A percentile compares a stretch with the other conserved stretches of the same genome.
These are phyloP conservation scores for Sminthurinus aureus DNA, from an alignment of 2,888 invertebrate species.

Conservation along the genomic window DNA sequence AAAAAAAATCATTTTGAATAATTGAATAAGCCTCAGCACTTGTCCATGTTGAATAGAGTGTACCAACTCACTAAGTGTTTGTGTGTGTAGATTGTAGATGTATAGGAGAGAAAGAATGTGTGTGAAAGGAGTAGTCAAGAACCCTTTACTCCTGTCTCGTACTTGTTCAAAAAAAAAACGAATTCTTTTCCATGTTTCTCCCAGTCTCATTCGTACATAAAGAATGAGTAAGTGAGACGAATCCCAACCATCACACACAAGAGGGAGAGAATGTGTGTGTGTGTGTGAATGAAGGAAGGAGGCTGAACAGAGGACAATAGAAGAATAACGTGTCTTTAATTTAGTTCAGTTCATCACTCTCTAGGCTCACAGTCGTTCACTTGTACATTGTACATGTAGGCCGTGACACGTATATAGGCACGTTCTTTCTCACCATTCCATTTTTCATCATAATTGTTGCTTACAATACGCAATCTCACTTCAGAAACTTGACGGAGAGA, in stretches of 20 bases:
- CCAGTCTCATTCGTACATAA: background rate
- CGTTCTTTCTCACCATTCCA: background rate
- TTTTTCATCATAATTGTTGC: constrained; percentile 17
- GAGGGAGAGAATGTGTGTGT: background rate
- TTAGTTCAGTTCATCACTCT: constrained; percentile 27
- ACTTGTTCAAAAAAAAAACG: background rate
- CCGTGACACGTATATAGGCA: constrained; percentile 7
- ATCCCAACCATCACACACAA: constrained; percentile 3
- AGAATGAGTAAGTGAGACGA: background rate
- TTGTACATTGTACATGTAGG: background rate
- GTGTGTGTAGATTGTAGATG: background rate
- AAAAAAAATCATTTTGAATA: constrained; percentile 35
- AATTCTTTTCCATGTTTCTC: constrained; percentile 22
- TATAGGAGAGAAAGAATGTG: background rate
- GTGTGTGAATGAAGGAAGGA: background rate
- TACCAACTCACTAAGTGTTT: background rate
- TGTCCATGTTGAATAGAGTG: constrained; percentile 6
- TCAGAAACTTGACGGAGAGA: too few relatives aligned
- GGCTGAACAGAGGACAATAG: constrained; percentile 27
- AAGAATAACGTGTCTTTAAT: constrained; percentile 35
- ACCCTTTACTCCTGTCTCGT: constrained; percentile 1
- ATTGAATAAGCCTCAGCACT: constrained; percentile 34
- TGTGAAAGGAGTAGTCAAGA: constrained; percentile 2
- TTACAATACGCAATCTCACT: background rate
- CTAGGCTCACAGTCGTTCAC: background rate